Percentiles rank a stretch among this genome's conserved stretches.
These are phyloP conservation scores for Machimus atricapillus DNA, from an alignment of 2,888 invertebrate species.

Conservation along the genomic window DNA sequence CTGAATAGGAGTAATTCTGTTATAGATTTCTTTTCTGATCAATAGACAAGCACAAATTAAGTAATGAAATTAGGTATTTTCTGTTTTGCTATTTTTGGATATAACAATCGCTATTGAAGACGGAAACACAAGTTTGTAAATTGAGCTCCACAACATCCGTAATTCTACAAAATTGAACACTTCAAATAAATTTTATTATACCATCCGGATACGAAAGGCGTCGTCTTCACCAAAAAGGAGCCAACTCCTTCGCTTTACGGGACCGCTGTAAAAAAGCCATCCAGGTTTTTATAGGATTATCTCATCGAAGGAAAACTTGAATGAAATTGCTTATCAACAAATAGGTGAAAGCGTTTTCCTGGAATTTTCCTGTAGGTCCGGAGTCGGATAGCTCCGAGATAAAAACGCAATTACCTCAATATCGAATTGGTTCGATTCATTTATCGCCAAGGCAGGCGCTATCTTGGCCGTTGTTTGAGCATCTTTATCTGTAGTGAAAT, in stretches of 20 bases:
- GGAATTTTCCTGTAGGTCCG: neutral
- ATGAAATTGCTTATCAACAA: neutral
- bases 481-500: neutral
- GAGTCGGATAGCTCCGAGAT: neutral
- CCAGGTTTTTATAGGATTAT: neutral
- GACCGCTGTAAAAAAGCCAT: neutral
- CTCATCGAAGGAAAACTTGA: neutral
- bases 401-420: neutral
- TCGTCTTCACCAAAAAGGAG: neutral
- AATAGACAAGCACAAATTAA: neutral
- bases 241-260: neutral
- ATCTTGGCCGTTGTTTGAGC: neutral
- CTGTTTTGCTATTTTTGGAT: neutral
- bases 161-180: neutral
- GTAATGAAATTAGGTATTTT: neutral
- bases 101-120: neutral
- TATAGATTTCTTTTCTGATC: neutral
- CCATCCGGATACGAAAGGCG: neutral
- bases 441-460: neutral
- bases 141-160: neutral
- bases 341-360: neutral
- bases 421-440: neutral
- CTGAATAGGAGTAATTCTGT: neutral
- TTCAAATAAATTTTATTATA: neutral
- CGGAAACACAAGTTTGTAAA: neutral